phyloP scores from a whole-genome alignment of 2,888 invertebrate species.

The Polylopha cassiicola region DNA sequence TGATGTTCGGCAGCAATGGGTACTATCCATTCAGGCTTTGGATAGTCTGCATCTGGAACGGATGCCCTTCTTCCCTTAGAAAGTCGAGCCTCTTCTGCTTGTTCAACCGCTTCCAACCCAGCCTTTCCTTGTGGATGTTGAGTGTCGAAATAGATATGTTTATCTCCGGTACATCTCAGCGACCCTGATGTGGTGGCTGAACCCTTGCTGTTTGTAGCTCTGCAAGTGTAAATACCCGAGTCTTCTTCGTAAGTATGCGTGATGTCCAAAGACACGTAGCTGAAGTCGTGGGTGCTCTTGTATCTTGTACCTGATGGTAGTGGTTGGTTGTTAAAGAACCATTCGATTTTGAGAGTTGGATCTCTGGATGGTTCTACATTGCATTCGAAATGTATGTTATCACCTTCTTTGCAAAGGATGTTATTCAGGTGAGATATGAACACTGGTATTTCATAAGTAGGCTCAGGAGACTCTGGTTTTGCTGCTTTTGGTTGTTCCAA shows the following conservation, averaged over 20 bases:
- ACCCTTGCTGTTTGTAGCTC: slow-evolving; percentile 92
- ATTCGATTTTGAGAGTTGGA: slow-evolving; percentile 93
- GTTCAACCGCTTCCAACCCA: slow-evolving; percentile 92
- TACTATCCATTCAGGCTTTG: slow-evolving; percentile 91
- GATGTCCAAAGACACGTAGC: slow-evolving; percentile 94
- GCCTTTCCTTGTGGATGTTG: slow-evolving; percentile 96
- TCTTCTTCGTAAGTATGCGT: slow-evolving; percentile 93
- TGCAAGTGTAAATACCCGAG: slow-evolving; percentile 93
- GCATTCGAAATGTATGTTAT: slow-evolving; percentile 93
- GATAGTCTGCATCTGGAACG: slow-evolving; percentile 85
- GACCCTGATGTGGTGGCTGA: slow-evolving; percentile 94
- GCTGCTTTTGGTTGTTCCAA: slow-evolving; percentile 87
- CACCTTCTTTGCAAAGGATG: slow-evolving; percentile 91
- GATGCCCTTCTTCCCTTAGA: slow-evolving; percentile 83
- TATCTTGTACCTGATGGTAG: slow-evolving; percentile 92
- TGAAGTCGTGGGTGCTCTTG: slow-evolving; percentile 96
- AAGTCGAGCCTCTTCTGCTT: slow-evolving; percentile 89
- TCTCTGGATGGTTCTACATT: slow-evolving; percentile 94
- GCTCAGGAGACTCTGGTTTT: slow-evolving; percentile 83
- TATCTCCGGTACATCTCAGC: slow-evolving; percentile 88
- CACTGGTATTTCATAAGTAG: slow-evolving; percentile 89
- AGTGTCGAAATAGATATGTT: slow-evolving; percentile 89
- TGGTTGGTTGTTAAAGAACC: slow-evolving; percentile 96
- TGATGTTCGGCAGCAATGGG: slow-evolving; percentile 89
- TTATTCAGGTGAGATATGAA: slow-evolving; percentile 95